Base-by-base conservation (phyloP, 2,113 vertebrate genomes). In the Nanorana parkeri region DNA sequence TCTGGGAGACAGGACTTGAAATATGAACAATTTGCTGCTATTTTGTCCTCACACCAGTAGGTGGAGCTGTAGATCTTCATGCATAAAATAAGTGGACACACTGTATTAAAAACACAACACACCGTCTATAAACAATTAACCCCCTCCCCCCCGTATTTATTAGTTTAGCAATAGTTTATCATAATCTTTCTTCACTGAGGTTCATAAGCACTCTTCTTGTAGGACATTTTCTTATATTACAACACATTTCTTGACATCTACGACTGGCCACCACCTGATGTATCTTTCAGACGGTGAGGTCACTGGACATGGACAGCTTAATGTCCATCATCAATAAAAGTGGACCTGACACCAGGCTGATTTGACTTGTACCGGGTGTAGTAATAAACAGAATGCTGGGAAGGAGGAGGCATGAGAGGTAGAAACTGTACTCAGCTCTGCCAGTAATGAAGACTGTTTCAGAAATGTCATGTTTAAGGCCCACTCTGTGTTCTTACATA, bases 41-140 rank as follows among this genome's bases (percentile, higher is more conserved):
- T 78, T 67, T 26, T 29, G 16, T 4, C 17, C 32, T 21, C 17
- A 26, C 29, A 67, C 76, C 76, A 55, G 5, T 78, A 66, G 76
- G 61, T 29, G 76, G 76, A 51, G 76, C 20, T 67, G 26, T 67
- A 23, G 28, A 55, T 28, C 76, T 66, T 78, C 11, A 21, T 11
- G 54, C 29, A 78, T 54, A 78, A 54, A 55, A 28, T 13, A 15
- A 15, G 13, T 13, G 3, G 6, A 54, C 2, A 75, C n/a, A 21
- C 73, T 60, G 15, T 61, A 58, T 23, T 36, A 54, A 24, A 78
- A 78, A 78, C 61, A n/a, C 4, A 11, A 32, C 17, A 55, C 19
- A 47, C 47, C 55, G 60, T 67, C 61, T 52, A 55, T 66, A 67
- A 66, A 36, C 47, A 67, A 54, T 66, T 55, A 4, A 55, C 26